Evolutionary conservation across 2,797 vertebrate genomes (phyloP), one percentile per base, ranked within the genome.

Genomic region (Pterois miles): DNA sequence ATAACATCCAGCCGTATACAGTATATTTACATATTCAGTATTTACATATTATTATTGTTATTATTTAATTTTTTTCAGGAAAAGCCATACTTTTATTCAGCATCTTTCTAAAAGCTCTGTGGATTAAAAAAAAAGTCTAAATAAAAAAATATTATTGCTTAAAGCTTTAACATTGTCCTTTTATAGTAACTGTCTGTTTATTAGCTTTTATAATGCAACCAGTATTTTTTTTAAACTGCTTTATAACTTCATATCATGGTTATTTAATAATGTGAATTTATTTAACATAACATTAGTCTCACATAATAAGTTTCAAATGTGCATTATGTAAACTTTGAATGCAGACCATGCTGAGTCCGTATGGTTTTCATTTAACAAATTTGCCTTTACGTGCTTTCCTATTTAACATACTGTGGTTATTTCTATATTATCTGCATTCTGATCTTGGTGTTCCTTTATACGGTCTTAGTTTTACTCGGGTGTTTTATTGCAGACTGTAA

Each of bases 401-500:
- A 18, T 68, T 78, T 76, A 66, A 79, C 71, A 36, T 33, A 25
- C 65, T 76, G 65, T 34, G 4, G 20, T 68, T 78, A 54, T 74
- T 82, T 78, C 64, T 67, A 40, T 40, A 57, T 40, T 63, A 85
- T 88, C 83, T 79, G 38, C 63, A 63, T 59, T 82, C 70, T 74
- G 20, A 83, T 83, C 79, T 80, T n/a, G 8, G 58, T 58, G 23
- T 52, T 50, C 56, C 38, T 83, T 74, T 69, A 25, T 65, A 50
- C 62, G 48, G 70, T 81, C 50, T 65, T 18, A 20, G 29, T 76
- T 82, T 81, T 31, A 58, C 48, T 56, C 20, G 3, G 69, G 34
- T 43, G 46, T 85, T 46, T 87, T 83, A 88, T 85, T 34, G 48
- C 60, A 38, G 54, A 65, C 67, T 80, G 48, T 84, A 84, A 85